These are phyloP conservation scores for Drosophila guanche DNA, from an alignment of 1,140 invertebrate species.

Conservation along the genomic window DNA sequence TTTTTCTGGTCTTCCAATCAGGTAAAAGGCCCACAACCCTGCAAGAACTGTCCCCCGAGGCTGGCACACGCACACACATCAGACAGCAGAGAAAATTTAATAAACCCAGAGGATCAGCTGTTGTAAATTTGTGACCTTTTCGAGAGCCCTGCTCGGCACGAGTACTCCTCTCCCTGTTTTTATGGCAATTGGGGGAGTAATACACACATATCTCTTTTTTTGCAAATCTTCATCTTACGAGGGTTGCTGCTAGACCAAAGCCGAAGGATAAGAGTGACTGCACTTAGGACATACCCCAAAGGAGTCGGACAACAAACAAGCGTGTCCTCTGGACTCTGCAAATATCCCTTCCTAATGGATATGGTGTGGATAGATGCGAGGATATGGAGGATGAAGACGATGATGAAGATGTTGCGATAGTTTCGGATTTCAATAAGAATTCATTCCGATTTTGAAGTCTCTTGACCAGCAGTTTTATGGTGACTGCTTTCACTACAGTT, in stretches of 20 bases:
- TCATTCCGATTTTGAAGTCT: neutral
- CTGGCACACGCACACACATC: constrained; percentile 22
- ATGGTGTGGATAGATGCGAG: constrained; percentile 14
- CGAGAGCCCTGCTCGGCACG: constrained; percentile 1
- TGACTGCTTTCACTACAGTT: too few species aligned
- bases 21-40: constrained; percentile 59
- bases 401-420: constrained; percentile 26
- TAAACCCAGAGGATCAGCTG: constrained; percentile 70
- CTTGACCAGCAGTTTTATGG: too few species aligned
- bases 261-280: neutral
- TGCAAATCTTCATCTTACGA: constrained; percentile 52
- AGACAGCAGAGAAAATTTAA: constrained; percentile 53
- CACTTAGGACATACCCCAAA: constrained; percentile 22
- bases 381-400: too few species aligned
- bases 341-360: constrained; percentile 19
- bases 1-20: constrained; percentile 58
- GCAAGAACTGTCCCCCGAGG: constrained; percentile 69
- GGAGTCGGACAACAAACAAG: constrained; percentile 24
- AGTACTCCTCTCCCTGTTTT: constrained; percentile 21
- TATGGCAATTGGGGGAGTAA: constrained; percentile 68
- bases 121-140: constrained; percentile 52
- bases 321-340: constrained; percentile 7
- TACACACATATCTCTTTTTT: constrained; percentile 65
- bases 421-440: constrained; percentile 16
- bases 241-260: constrained; percentile 45